These are phyloP conservation scores for Cacatua alba DNA, from an alignment of 2,113 vertebrate genomes.

Conservation along the genomic window DNA sequence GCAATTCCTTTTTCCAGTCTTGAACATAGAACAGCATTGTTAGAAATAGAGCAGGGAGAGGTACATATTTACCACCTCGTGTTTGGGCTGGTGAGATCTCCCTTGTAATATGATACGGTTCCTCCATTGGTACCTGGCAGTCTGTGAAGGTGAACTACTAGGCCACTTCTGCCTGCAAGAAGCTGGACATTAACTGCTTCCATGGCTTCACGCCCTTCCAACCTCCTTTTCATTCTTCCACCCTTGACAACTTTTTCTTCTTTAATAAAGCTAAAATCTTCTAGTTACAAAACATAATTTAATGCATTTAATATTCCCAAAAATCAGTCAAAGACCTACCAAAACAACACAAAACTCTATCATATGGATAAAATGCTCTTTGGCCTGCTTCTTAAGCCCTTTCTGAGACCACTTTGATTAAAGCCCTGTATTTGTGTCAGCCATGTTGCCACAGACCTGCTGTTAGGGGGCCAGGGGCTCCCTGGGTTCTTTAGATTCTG, in stretches of 20 bases:
- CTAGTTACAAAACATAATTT: not conserved
- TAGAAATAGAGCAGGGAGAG: not conserved
- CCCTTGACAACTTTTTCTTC: not conserved
- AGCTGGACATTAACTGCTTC: not conserved
- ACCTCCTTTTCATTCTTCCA: not conserved
- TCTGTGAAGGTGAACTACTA: not conserved
- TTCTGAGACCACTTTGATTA: not conserved
- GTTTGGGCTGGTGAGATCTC: not conserved
- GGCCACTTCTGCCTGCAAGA: not conserved
- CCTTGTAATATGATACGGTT: rapidly evolving
- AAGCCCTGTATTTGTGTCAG: not conserved
- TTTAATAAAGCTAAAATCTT: not conserved
- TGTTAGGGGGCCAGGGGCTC: not conserved
- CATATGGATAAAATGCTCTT: not conserved
- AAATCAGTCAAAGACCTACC: not conserved
- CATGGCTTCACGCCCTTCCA: not conserved
- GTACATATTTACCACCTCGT: rapidly evolving
- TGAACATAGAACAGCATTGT: not conserved
- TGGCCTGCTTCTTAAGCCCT: not conserved
- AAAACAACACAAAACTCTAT: not conserved
- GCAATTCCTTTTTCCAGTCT: not conserved
- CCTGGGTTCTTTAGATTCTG: not conserved
- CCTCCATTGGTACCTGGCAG: not conserved
- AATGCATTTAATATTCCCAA: not conserved
- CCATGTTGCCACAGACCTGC: rapidly evolving